These are phyloP conservation scores for Pseudeuparius sepicola DNA, from an alignment of 2,888 invertebrate genomes.

Conservation along the genomic window DNA sequence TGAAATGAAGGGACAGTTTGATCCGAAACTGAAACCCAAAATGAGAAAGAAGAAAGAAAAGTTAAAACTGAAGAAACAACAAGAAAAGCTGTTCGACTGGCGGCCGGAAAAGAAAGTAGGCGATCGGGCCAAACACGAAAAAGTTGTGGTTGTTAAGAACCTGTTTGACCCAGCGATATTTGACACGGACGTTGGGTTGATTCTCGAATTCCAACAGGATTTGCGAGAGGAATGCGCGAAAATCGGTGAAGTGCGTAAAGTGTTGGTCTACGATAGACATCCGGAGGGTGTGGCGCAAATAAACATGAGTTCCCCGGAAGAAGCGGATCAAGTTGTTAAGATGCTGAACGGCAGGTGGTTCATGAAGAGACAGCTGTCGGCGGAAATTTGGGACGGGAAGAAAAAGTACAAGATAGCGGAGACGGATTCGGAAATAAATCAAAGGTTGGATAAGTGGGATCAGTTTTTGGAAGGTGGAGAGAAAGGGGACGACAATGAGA, in stretches of 20 bases:
- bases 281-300: slow-evolving; percentile 92
- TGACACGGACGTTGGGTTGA: slow-evolving; percentile 77
- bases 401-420: slow-evolving; percentile 80
- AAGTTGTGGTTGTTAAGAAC: slow-evolving; percentile 86
- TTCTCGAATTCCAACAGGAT: slow-evolving; percentile 86
- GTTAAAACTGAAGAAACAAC: slow-evolving; percentile 83
- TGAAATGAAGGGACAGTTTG: slow-evolving; percentile 86
- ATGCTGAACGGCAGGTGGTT: slow-evolving; percentile 87
- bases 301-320: slow-evolving; percentile 79
- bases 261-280: slow-evolving; percentile 84
- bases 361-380: slow-evolving; percentile 73
- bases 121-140: slow-evolving; percentile 79
- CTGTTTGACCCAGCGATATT: slow-evolving; percentile 84
- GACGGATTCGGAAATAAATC: slow-evolving; percentile 76
- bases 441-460: slow-evolving; percentile 81
- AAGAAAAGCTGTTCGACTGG: slow-evolving; percentile 95
- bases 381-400: slow-evolving; percentile 91
- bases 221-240: slow-evolving; percentile 81
- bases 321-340: slow-evolving; percentile 82
- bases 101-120: slow-evolving; percentile 84
- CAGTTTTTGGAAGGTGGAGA: slow-evolving; percentile 63
- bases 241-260: slow-evolving; percentile 86
- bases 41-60: slow-evolving; percentile 81
- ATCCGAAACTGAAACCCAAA: slow-evolving; percentile 86
- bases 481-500: too few species aligned